Conservation (phyloP, 2,113 vertebrate genomes). For the Lanius ludovicianus region DNA sequence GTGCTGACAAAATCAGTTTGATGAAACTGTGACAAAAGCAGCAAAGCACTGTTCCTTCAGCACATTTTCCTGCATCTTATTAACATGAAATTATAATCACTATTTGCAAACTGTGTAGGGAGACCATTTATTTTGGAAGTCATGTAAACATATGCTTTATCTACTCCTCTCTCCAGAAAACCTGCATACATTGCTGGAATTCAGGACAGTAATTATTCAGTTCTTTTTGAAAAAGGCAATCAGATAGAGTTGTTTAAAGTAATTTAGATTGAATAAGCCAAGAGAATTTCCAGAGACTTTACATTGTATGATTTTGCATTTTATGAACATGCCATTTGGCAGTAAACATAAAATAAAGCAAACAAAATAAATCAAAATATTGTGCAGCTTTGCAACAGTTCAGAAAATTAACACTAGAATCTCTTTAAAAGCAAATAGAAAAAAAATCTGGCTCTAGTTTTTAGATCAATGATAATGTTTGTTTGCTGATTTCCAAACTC, state of each 20-base stretch:
- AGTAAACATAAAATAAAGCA: background rate
- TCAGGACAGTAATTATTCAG: background rate
- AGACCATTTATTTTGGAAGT: slow-evolving; percentile 3
- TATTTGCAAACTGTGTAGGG: background rate
- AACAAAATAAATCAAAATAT: background rate
- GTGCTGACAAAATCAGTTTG: slow-evolving; percentile 79
- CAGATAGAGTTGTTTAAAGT: background rate
- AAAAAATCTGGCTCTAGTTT: background rate
- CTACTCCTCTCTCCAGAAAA: background rate
- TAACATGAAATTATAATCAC: slow-evolving; percentile 73
- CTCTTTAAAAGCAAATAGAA: background rate
- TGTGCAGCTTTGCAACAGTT: background rate
- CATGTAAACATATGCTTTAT: slow-evolving; percentile 15
- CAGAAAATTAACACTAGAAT: background rate
- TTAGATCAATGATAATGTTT: background rate
- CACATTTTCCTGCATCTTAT: slow-evolving; percentile 79
- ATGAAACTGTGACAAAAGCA: slow-evolving; percentile 72
- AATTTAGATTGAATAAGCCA: background rate
- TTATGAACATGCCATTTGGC: background rate
- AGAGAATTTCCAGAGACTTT: slow-evolving; percentile 1
- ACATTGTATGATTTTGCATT: background rate
- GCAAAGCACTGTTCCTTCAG: slow-evolving; percentile 40
- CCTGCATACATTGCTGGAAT: background rate
- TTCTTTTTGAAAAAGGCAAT: background rate
- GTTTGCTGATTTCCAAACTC: background rate